Conservation (phyloP, 2,888 invertebrate species). For the Dendrolimus houi region DNA sequence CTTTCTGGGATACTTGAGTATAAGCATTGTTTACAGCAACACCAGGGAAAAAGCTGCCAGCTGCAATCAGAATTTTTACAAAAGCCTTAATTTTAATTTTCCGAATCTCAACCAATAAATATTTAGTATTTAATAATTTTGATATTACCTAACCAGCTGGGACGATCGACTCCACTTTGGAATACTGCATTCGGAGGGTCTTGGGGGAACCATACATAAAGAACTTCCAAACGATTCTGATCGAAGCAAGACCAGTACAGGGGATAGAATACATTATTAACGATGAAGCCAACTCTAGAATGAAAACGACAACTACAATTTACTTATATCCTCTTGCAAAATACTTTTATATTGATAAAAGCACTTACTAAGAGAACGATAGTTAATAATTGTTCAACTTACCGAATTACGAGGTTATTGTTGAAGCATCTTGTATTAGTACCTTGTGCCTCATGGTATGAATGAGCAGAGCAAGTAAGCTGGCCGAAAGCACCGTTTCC, state of each 20-base stretch:
- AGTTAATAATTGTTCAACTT: slow-evolving; percentile 6
- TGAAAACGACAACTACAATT: no score
- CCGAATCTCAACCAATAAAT: no score
- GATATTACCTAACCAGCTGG: slow-evolving; percentile 50
- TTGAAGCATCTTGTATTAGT: slow-evolving; percentile 56
- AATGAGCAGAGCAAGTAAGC: slow-evolving; percentile 51
- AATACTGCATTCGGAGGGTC: slow-evolving; percentile 57
- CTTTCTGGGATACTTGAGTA: slow-evolving; percentile 51
- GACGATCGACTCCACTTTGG: slow-evolving; percentile 63
- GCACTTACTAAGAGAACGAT: no score
- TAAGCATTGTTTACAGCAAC: slow-evolving; percentile 48
- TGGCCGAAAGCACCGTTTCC: slow-evolving; percentile 46
- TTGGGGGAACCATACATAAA: slow-evolving; percentile 71
- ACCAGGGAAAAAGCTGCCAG: slow-evolving; percentile 67
- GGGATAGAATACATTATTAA: slow-evolving; percentile 58
- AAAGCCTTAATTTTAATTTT: no score
- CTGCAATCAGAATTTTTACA: slow-evolving; percentile 22
- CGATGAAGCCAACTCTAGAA: slow-evolving; percentile 68
- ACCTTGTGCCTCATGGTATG: slow-evolving; percentile 46
- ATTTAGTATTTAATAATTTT: no score
- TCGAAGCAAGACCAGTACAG: slow-evolving; percentile 75
- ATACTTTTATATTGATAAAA: no score
- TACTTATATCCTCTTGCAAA: no score
- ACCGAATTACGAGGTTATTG: slow-evolving; percentile 59
- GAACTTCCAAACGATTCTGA: slow-evolving; percentile 54